Evolutionary conservation across 2,888 invertebrate species (phyloP).

Genomic region (Diarsia dahlii): DNA sequence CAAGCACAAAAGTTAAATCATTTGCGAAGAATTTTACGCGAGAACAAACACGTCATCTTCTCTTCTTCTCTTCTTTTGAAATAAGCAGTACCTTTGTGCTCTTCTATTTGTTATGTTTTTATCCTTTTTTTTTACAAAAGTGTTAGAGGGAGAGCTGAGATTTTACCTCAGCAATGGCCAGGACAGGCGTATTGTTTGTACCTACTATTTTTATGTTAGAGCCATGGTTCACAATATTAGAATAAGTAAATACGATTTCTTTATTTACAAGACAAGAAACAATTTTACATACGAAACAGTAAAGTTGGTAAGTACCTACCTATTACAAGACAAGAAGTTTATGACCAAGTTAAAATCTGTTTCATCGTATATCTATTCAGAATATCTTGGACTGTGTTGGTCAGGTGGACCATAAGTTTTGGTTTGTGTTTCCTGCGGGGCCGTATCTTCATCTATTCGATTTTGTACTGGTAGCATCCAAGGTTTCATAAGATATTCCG

Average conservation of each 20-base stretch:
- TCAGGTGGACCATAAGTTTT: slow-evolving; percentile 10
- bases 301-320: background rate
- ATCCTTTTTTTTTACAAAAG: background rate
- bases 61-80: no score
- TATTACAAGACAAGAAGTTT: background rate
- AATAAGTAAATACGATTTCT: background rate
- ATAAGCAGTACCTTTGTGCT: no score
- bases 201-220: background rate
- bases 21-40: no score
- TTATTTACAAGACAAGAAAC: background rate
- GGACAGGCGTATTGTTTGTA: background rate
- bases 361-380: background rate
- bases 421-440: slow-evolving; percentile 24
- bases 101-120: no score
- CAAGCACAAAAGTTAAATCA: no score
- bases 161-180: background rate
- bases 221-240: background rate
- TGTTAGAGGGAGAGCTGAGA: background rate
- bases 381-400: background rate
- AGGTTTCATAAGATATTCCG: slow-evolving; percentile 72
- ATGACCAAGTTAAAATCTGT: background rate
- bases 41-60: no score
- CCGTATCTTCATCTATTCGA: slow-evolving; percentile 58
- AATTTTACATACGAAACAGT: background rate
- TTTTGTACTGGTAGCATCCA: slow-evolving; percentile 53